Evolutionary conservation across 2,888 invertebrate genomes (phyloP).

Genomic region (Ephialtes manifestator): DNA sequence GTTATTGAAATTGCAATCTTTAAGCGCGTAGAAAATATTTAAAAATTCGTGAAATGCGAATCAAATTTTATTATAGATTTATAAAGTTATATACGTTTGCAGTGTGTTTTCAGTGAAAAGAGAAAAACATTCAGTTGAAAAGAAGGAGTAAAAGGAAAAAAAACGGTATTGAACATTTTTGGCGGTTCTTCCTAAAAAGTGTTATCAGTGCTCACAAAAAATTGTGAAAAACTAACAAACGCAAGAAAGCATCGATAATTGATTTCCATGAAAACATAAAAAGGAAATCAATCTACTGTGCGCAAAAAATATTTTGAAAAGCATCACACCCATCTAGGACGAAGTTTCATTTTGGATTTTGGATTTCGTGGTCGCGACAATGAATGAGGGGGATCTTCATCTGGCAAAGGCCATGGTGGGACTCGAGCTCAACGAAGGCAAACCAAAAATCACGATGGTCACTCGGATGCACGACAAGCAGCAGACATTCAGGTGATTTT

Average conservation of each 20-base stretch:
- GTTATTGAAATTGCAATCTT: not conserved
- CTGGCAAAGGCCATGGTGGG: constrained; percentile 91
- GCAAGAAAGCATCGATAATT: not conserved
- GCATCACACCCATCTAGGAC: not conserved
- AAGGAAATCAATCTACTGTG: not conserved
- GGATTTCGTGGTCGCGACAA: constrained; percentile 74
- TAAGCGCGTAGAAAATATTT: no score
- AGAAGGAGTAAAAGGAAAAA: not conserved
- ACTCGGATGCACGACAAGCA: constrained; percentile 89
- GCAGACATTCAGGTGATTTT: constrained; percentile 89
- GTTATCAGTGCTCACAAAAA: not conserved
- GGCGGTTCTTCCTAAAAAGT: not conserved
- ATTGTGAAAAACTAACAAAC: not conserved
- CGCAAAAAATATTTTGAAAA: not conserved
- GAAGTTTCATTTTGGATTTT: not conserved
- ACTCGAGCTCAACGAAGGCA: constrained; percentile 86
- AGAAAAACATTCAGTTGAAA: not conserved
- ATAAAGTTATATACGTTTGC: no score
- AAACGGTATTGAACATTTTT: not conserved
- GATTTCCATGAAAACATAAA: not conserved
- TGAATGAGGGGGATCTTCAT: constrained; percentile 92
- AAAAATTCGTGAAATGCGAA: no score
- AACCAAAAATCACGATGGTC: constrained; percentile 88
- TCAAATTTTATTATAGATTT: no score
- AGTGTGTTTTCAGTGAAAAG: not conserved